Evolutionary conservation across 2,113 vertebrate genomes (phyloP).

Genomic region (Naja naja): DNA sequence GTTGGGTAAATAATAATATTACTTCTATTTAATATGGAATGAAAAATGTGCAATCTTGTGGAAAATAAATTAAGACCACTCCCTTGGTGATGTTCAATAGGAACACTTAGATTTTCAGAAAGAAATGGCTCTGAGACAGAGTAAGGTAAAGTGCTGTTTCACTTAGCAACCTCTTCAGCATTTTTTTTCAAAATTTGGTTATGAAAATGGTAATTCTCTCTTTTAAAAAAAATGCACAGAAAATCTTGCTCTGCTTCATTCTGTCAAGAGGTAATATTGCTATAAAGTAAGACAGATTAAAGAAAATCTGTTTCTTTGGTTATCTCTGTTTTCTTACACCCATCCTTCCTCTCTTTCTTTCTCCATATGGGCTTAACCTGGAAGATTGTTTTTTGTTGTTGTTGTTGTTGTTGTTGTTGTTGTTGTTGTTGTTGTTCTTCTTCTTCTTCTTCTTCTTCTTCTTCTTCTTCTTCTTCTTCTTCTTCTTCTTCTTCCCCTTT

Average conservation of each 20-base stretch:
- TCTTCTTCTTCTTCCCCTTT: accelerated
- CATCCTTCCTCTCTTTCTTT: not conserved
- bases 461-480: not conserved
- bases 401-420: too few relatives aligned
- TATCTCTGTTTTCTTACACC: not conserved
- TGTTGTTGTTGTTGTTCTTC: too few relatives aligned
- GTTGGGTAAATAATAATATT: not conserved
- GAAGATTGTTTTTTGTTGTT: not conserved
- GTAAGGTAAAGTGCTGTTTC: constrained; percentile 18
- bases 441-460: too few relatives aligned
- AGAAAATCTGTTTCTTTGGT: accelerated
- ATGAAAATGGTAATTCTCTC: not conserved
- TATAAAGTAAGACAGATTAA: accelerated
- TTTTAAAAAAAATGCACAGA: not conserved
- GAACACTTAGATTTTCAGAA: constrained; percentile 5
- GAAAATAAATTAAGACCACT: constrained; percentile 45
- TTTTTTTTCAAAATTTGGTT: not conserved
- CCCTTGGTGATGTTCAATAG: not conserved
- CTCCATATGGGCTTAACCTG: accelerated
- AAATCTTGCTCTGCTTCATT: accelerated
- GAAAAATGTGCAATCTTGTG: constrained; percentile 34
- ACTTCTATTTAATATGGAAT: constrained; percentile 31
- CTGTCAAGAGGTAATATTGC: not conserved
- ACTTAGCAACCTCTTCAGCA: not conserved
- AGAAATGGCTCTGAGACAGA: constrained; percentile 21